A percentile compares a stretch with the other conserved stretches of the same genome.
These are phyloP conservation scores for Parazoanthus atlanticus DNA, from an alignment of 92 coral and sea anemone species.

Conservation along the genomic window DNA sequence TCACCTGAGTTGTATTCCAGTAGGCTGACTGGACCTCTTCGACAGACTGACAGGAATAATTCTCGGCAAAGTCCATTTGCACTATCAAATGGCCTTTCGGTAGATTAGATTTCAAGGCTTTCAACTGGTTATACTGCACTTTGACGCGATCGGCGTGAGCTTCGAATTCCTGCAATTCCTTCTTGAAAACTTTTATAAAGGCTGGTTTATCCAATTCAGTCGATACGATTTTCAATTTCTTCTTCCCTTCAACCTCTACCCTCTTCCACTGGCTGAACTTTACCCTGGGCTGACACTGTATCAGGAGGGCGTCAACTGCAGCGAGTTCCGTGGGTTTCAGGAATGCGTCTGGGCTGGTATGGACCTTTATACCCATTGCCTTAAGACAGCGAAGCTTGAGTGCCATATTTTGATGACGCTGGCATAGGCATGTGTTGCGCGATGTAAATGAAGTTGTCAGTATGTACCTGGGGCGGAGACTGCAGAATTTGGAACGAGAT, in stretches of 20 bases:
- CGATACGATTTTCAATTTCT: slow-evolving; percentile 45
- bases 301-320: slow-evolving; percentile 9
- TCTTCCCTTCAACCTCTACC: slow-evolving; percentile 59
- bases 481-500: slow-evolving; percentile 42
- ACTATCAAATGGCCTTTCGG: slow-evolving; percentile 36
- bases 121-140: slow-evolving; percentile 57
- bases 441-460: slow-evolving; percentile 54
- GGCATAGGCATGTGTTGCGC: slow-evolving; percentile 59
- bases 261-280: slow-evolving; percentile 54
- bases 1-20: slow-evolving; percentile 65
- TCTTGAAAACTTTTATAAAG: slow-evolving; percentile 18
- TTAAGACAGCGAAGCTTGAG: slow-evolving; percentile 52
- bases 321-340: slow-evolving; percentile 22
- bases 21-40: slow-evolving; percentile 63
- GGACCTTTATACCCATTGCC: slow-evolving; percentile 19
- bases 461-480: slow-evolving; percentile 52
- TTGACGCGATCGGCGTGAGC: slow-evolving; percentile 47
- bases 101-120: slow-evolving; percentile 42
- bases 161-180: slow-evolving; percentile 46
- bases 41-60: too few species aligned
- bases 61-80: slow-evolving; percentile 52
- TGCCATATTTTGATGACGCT: slow-evolving; percentile 63
- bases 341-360: slow-evolving; percentile 42
- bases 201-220: slow-evolving; percentile 22
- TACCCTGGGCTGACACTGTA: neutral